Evolutionary conservation across 2,888 invertebrate genomes (phyloP).

Genomic region (Arrhopalites spinosus): DNA sequence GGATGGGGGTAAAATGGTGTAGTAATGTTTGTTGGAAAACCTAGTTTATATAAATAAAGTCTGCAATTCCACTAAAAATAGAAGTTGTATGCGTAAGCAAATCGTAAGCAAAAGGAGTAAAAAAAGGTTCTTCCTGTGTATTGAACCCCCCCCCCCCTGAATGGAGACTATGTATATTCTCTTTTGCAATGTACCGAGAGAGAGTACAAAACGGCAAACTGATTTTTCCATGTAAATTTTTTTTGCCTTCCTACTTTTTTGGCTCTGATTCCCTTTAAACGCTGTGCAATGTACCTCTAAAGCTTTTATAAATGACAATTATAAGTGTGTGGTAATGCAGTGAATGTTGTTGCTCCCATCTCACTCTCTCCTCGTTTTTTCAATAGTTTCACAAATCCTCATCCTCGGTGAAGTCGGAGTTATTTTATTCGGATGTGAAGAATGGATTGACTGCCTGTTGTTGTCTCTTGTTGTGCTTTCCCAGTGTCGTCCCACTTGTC

Average conservation of each 20-base stretch:
- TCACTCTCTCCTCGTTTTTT: background rate
- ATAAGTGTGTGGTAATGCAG: conserved; percentile 35
- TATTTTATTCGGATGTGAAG: too few species aligned
- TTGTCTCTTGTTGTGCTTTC: conserved; percentile 20
- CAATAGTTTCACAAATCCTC: background rate
- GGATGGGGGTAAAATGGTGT: too few species aligned
- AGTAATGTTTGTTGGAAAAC: too few species aligned
- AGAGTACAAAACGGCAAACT: background rate
- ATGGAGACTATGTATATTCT: too few species aligned
- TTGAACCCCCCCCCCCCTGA: too few species aligned
- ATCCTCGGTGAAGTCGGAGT: background rate
- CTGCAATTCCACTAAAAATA: too few species aligned
- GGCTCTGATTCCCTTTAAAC: too few species aligned
- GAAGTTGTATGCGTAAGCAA: too few species aligned
- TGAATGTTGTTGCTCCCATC: conserved; percentile 14
- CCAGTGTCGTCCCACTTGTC: conserved; percentile 17
- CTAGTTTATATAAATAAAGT: too few species aligned
- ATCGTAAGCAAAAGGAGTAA: too few species aligned
- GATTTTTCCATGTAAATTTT: background rate
- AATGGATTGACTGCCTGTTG: conserved; percentile 26
- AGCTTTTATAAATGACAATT: conserved; percentile 25
- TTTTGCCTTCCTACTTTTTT: too few species aligned
- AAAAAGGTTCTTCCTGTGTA: too few species aligned
- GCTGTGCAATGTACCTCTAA: background rate
- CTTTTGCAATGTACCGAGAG: background rate